A percentile compares a stretch with the other conserved stretches of the same genome.
These are phyloP conservation scores for Lasius fuliginosus DNA, from an alignment of 2,888 invertebrate species.

Conservation along the genomic window DNA sequence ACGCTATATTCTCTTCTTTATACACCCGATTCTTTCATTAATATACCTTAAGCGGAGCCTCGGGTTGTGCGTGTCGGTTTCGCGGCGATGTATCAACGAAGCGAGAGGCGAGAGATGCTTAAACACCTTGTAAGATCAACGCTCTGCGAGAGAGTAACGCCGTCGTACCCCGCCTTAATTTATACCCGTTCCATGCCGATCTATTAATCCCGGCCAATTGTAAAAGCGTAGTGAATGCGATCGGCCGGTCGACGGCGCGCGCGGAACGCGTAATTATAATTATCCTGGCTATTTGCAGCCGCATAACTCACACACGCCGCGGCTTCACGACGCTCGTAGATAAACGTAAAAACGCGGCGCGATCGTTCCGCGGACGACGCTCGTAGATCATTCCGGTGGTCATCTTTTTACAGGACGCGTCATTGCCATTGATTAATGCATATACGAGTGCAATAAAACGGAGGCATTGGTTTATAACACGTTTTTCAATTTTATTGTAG, in stretches of 20 bases:
- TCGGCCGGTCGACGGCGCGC: conserved; percentile 18
- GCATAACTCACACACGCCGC: conserved; percentile 31
- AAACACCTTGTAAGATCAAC: conserved; percentile 45
- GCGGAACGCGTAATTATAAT: conserved; percentile 44
- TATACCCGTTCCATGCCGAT: conserved; percentile 44
- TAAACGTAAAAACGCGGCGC: conserved; percentile 29
- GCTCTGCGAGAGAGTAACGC: conserved; percentile 14
- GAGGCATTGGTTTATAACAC: conserved; percentile 12
- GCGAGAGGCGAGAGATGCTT: conserved; percentile 17
- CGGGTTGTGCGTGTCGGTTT: conserved; percentile 20
- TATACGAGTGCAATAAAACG: conserved; percentile 18
- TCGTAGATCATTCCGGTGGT: conserved; percentile 41
- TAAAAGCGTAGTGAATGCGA: conserved; percentile 46
- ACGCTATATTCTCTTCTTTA: conserved; percentile 9
- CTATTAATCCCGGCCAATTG: conserved; percentile 48
- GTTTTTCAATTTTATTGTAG: conserved; percentile 43
- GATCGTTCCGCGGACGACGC: conserved; percentile 35
- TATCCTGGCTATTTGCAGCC: conserved; percentile 48
- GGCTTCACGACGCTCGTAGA: neutral
- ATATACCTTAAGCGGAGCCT: conserved; percentile 9
- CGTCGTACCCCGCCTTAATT: conserved; percentile 45
- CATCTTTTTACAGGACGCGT: conserved; percentile 8
- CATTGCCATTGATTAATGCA: conserved; percentile 26
- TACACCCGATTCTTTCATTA: neutral
- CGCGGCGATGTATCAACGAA: conserved; percentile 31